Conservation (phyloP, 2,113 vertebrate genomes). For the Brachyistius frenatus region DNA sequence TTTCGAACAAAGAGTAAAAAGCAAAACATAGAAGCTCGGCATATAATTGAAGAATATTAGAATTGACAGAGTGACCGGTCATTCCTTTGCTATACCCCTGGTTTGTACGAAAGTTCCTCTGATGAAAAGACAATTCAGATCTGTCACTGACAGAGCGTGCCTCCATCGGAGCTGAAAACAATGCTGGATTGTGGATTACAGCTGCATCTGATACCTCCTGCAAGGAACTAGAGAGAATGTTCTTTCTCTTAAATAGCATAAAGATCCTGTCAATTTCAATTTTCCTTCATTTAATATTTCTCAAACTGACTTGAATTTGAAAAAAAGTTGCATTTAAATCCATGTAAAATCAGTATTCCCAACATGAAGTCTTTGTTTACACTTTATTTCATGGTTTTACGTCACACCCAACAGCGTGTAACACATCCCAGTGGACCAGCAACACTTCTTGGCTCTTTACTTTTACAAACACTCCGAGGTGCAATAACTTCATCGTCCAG, state of each 20-base stretch:
- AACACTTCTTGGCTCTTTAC: conserved; percentile 47
- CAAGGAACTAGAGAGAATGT: too few species aligned
- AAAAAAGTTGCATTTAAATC: not conserved
- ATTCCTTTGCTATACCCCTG: too few species aligned
- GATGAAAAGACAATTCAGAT: too few species aligned
- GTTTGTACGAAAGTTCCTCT: too few species aligned
- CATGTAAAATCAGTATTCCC: not conserved
- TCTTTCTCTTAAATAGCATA: not conserved
- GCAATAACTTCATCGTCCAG: conserved; percentile 66
- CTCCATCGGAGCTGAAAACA: not conserved
- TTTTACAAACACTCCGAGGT: conserved; percentile 65
- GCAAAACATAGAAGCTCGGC: not conserved
- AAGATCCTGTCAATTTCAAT: not conserved
- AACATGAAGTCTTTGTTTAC: conserved; percentile 6
- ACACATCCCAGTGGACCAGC: conserved; percentile 39
- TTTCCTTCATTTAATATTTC: not conserved
- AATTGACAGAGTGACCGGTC: too few species aligned
- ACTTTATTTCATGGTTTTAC: conserved; percentile 19
- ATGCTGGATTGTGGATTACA: not conserved
- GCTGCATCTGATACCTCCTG: not conserved
- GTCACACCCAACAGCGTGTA: conserved; percentile 34
- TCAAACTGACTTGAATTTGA: not conserved
- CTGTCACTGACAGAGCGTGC: too few species aligned
- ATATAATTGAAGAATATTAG: not conserved
- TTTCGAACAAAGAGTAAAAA: not conserved